Evolutionary conservation across 2,113 vertebrate genomes (phyloP), one percentile per base, ranked within the genome.

Genomic region (Oryzias celebensis): DNA sequence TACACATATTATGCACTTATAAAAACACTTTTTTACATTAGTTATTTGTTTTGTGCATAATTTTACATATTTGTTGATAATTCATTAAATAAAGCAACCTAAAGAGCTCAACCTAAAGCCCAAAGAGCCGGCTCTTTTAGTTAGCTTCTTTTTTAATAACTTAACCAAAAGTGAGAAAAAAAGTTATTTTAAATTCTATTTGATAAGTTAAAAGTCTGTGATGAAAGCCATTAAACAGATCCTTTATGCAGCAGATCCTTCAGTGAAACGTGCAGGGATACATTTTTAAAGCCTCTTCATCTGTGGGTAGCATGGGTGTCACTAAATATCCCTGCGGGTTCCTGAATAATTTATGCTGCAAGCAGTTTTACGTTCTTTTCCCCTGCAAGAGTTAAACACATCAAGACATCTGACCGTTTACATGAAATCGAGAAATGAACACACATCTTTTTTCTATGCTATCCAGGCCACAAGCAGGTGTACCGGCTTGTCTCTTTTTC

Each of bases 301-400:
- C 22, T 65, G 23, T 59, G 7, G 64, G 63, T 52, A 61, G 23
- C 49, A 56, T 65, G 26, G 26, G 42, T 56, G 55, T 62, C 54
- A 54, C 23, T 73, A 16, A 14, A n/a, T 75, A 51, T 59, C 5
- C 10, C 56, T 18, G 62, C 46, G 58, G 26, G 61, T n/a, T 55
- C 46, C 24, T 61, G 44, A 60, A 54, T 68, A 75, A 53, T 24
- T 46, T 42, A 49, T 49, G 17, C 45, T 51, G 15, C 36, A 36
- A 56, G 51, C 36, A 36, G n/a, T 18, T 65, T 55, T n/a, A 26
- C 14, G 22, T 58, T 47, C 17, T 58, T 63, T 14, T 65, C 78
- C 58, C 55, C 63, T 73, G 26, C 54, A 66, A 31, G 65, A 26
- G 24, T 60, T 42, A 48, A 66, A 61, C 13, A 65, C 7, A 63